Conservation (phyloP, 2,888 invertebrate species). For the Trissolcus japonicus region DNA sequence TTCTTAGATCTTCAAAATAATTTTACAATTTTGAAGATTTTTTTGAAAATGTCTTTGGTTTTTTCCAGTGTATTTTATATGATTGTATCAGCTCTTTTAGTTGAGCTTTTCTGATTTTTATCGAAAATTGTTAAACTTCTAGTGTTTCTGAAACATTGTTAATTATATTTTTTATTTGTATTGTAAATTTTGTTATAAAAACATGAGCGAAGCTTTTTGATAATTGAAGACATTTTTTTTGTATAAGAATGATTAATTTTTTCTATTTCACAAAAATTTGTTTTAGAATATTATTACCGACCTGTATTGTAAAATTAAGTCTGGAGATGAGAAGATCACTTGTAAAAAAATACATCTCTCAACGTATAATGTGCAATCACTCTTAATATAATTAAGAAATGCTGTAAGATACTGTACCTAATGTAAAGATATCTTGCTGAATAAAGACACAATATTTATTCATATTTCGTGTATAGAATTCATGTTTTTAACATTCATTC, state of each 20-base stretch:
- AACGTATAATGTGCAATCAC: slow-evolving; percentile 71
- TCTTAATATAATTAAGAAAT: slow-evolving; percentile 62
- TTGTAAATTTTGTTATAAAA: no score
- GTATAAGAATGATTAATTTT: background rate
- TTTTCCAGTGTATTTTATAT: no score
- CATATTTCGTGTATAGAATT: slow-evolving; percentile 57
- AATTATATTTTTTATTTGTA: no score
- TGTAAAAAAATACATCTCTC: slow-evolving; percentile 61
- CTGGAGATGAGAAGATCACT: slow-evolving; percentile 21
- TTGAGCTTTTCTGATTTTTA: no score
- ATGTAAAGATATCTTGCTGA: slow-evolving; percentile 65
- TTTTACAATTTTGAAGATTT: no score
- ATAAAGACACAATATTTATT: slow-evolving; percentile 75
- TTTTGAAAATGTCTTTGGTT: no score
- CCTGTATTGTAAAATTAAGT: background rate
- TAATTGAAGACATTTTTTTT: background rate
- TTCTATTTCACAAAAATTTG: background rate
- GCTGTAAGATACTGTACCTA: slow-evolving; percentile 73
- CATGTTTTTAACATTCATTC: background rate
- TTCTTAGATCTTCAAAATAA: no score
- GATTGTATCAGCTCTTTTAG: no score
- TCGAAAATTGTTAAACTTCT: no score
- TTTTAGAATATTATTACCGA: background rate
- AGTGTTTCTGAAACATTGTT: no score
- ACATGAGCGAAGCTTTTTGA: no score